Base-by-base conservation (phyloP, 2,888 invertebrate species). In the Agrotis puta region DNA sequence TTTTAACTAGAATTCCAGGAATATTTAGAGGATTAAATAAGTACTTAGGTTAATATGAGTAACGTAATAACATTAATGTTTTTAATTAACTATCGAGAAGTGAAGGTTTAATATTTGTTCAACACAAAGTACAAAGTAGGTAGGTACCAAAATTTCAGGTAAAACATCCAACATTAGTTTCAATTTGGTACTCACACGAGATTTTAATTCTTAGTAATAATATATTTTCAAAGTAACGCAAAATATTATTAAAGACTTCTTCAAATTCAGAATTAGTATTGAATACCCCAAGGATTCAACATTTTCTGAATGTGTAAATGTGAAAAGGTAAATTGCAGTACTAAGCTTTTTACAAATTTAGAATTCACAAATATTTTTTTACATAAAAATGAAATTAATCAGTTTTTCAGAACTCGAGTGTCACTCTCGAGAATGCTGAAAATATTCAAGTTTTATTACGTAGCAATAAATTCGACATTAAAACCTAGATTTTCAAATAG, bases 401-500 rank as follows among this genome's bases (percentile, higher is more conserved):
- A 48, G 18, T 16, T 45, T 39, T 14, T 77, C 3, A 50, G 6
- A 54, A 73, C 18, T 11, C 24, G 45, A 76, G 59, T 20, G 39
- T 20, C 20, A 16, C 7, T 20, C 14, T 45, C 14, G 3, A 71
- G 14, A 24, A 16, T 45, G 39, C 18, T 76, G 7, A 45, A 68
- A 50, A 50, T 5, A 24, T 61, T 24, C n/a, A 2, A 50, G 50
- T 74, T 59, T 62, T 27, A 24, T 33, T 20, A 20, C 33, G 39
- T 3, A 47, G 45, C 50, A 47, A 70, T 74, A n/a, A 13, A 22
- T 14, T 16, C 57, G 33, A 57, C 43, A 50, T 33, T 39, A 50
- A 56, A 9, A 57, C 45, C n/a, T 45, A 72, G 56, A 20, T 33
- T 70, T 61, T 59, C 5, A 75, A 67, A 58, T 70, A 39, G 16